A percentile compares a stretch with the other conserved stretches of the same genome.
These are phyloP conservation scores for Hydrophis major DNA, from an alignment of 2,797 vertebrate genomes.

Conservation along the genomic window DNA sequence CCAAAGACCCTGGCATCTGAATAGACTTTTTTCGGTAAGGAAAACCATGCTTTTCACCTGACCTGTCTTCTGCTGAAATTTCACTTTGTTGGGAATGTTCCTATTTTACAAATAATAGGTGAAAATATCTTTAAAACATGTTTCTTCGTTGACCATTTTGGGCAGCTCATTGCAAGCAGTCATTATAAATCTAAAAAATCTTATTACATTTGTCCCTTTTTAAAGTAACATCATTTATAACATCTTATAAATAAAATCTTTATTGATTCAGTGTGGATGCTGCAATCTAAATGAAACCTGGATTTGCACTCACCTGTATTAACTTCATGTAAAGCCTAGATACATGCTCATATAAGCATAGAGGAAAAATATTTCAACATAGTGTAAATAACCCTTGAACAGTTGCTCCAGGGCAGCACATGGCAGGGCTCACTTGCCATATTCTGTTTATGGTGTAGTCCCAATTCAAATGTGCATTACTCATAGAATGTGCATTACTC, in stretches of 20 bases:
- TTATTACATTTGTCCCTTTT: background rate
- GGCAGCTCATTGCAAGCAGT: conserved; percentile 17
- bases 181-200: background rate
- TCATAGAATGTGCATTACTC: background rate
- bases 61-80: conserved; percentile 58
- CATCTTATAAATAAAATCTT: background rate
- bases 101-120: conserved; percentile 68
- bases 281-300: background rate
- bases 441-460: background rate
- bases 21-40: conserved; percentile 55
- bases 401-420: background rate
- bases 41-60: conserved; percentile 60
- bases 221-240: background rate
- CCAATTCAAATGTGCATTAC: background rate
- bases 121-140: conserved; percentile 46
- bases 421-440: background rate
- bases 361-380: background rate
- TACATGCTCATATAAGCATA: background rate
- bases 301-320: background rate
- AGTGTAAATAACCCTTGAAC: background rate
- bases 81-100: conserved; percentile 60
- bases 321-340: background rate
- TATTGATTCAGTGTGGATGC: background rate
- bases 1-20: conserved; percentile 43
- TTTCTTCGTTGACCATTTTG: conserved; percentile 20